These are phyloP conservation scores for Mionectes olivaceus DNA, from an alignment of 2,797 vertebrate species.

Conservation along the genomic window DNA sequence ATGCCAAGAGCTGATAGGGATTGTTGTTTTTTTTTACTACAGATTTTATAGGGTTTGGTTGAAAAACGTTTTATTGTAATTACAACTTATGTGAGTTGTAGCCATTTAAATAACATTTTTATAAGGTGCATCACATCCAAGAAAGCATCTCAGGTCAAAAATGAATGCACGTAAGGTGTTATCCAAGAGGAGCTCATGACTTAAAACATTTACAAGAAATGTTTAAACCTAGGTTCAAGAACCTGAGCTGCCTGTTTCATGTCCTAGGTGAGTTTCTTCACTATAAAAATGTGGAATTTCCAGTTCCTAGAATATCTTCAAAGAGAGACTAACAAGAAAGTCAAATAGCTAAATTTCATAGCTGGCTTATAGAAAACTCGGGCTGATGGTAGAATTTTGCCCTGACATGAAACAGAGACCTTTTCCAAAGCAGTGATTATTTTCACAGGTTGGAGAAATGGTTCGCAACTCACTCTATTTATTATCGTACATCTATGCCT, in stretches of 20 bases:
- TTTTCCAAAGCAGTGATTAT: background rate
- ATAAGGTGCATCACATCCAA: background rate
- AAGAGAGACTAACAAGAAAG: background rate
- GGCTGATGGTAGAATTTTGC: background rate
- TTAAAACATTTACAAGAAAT: slow-evolving; percentile 27
- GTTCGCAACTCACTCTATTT: background rate
- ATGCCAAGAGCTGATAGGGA: background rate
- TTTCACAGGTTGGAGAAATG: background rate
- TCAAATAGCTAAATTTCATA: background rate
- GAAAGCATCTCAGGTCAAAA: slow-evolving; percentile 56
- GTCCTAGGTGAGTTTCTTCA: slow-evolving; percentile 29
- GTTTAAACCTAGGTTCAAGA: background rate
- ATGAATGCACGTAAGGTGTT: background rate
- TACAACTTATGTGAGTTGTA: slow-evolving; percentile 6
- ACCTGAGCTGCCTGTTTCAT: background rate
- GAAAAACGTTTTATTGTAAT: slow-evolving; percentile 49
- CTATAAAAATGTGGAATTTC: slow-evolving; percentile 28
- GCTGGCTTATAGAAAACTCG: background rate
- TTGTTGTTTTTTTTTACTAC: background rate
- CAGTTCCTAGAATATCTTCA: slow-evolving; percentile 10
- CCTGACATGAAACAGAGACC: background rate
- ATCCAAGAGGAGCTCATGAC: background rate
- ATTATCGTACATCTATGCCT: background rate
- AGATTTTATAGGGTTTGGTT: slow-evolving; percentile 6
- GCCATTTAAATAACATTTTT: slow-evolving; percentile 37